Evolutionary conservation across 1,140 invertebrate genomes (phyloP).

Genomic region (Phenacoccus solenopsis): DNA sequence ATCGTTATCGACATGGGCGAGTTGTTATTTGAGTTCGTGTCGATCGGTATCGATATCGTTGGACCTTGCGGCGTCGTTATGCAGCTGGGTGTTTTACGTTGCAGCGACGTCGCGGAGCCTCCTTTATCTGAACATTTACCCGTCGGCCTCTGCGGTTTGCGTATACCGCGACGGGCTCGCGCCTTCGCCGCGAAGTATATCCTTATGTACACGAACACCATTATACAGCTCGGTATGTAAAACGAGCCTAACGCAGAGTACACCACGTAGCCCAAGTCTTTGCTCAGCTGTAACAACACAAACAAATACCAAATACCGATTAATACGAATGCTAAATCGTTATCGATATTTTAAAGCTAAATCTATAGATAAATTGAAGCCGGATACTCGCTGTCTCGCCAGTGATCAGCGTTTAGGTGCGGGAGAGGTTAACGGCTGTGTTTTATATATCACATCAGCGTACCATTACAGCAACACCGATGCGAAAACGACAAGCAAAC

Average conservation of each 20-base stretch:
- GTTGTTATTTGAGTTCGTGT: slow-evolving; percentile 25
- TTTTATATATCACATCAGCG: no score
- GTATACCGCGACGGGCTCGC: slow-evolving; percentile 66
- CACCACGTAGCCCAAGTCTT: slow-evolving; percentile 76
- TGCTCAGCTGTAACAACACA: slow-evolving; percentile 60
- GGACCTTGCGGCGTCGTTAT: slow-evolving; percentile 8
- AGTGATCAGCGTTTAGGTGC: no score
- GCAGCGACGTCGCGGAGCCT: slow-evolving; percentile 8
- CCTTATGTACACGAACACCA: slow-evolving; percentile 97
- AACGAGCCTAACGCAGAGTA: slow-evolving; percentile 90
- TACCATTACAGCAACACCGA: no score
- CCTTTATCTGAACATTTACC: slow-evolving; percentile 24
- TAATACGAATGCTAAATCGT: no score
- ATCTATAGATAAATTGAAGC: no score
- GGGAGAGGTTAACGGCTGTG: no score
- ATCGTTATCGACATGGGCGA: slow-evolving; percentile 41
- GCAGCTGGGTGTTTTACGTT: slow-evolving; percentile 16
- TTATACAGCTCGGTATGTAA: slow-evolving; percentile 94
- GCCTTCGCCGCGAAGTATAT: slow-evolving; percentile 96
- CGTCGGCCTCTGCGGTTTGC: slow-evolving; percentile 51
- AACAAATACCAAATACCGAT: no score
- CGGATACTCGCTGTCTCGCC: no score
- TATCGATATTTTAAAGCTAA: no score
- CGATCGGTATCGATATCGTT: slow-evolving; percentile 22
- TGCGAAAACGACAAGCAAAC: no score